Evolutionary conservation across 2,888 invertebrate genomes (phyloP).

Genomic region (Octodonta nipae): DNA sequence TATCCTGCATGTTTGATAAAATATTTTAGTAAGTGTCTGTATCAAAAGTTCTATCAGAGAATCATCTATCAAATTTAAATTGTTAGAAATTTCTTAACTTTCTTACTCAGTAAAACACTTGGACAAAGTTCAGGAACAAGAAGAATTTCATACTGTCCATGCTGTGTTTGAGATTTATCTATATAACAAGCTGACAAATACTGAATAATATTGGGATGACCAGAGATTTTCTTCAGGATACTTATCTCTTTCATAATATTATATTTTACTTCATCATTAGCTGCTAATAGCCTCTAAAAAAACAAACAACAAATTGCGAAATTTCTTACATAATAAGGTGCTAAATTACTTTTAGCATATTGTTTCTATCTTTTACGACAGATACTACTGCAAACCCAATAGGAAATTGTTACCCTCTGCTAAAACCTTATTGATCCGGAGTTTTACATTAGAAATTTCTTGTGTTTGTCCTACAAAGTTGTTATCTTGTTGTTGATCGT

Average conservation of each 20-base stretch:
- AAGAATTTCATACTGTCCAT: slow-evolving; percentile 80
- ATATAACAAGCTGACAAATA: slow-evolving; percentile 74
- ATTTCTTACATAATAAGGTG: too few species aligned
- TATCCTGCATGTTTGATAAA: slow-evolving; percentile 82
- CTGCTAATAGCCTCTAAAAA: slow-evolving; percentile 59
- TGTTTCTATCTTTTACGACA: slow-evolving; percentile 86
- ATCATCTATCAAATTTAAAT: too few species aligned
- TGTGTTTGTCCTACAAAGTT: slow-evolving; percentile 87
- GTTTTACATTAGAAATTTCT: slow-evolving; percentile 80
- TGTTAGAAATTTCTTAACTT: too few species aligned
- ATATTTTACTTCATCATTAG: slow-evolving; percentile 67
- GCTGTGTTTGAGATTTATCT: slow-evolving; percentile 62
- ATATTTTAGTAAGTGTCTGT: slow-evolving; percentile 68
- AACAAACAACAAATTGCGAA: too few species aligned
- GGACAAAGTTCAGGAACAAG: slow-evolving; percentile 85
- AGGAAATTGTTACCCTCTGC: slow-evolving; percentile 91
- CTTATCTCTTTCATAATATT: slow-evolving; percentile 72
- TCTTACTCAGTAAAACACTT: too few species aligned
- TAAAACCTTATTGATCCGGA: slow-evolving; percentile 80
- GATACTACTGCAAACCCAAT: slow-evolving; percentile 95
- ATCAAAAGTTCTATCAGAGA: too few species aligned
- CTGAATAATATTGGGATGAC: slow-evolving; percentile 83
- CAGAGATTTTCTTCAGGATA: slow-evolving; percentile 73
- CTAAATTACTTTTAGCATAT: too few species aligned
- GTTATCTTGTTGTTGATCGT: slow-evolving; percentile 61